Evolutionary conservation across 2,888 invertebrate genomes (phyloP), one percentile per base, ranked within the genome.

Genomic region (Reticulitermes lucifugus): DNA sequence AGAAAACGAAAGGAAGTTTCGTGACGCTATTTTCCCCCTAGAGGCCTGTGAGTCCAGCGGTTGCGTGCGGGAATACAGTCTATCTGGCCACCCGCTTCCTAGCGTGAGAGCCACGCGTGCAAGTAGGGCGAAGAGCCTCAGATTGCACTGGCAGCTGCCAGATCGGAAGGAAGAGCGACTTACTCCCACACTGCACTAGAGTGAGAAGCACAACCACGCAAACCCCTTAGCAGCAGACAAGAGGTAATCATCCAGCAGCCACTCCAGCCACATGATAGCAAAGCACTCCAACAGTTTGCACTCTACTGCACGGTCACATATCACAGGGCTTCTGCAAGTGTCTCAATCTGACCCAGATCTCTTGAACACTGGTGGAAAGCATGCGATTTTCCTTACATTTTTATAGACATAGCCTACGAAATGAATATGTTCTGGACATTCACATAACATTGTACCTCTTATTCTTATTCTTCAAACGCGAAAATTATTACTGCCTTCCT

Each of bases 121-220:
- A 65, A n/a, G 60, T 60, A 60, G 0, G 65, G 25, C 65, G 65
- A 65, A 25, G 65, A 65, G 10, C 65, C 65, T 65, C 65, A 79
- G 79, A 79, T 79, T 79, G 79, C 79, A 55, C 51, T 51, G 79
- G 18, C 46, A 25, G 55, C 79, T 79, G 51, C 18, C n/a, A 25
- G 55, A 51, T 25, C 79, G 79, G 55, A 65, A 46, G 79, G 46
- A 79, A 55, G 79, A 51, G 55, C n/a, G 79, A 51, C 43, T 79
- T 79, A 51, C 79, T 51, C 55, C 79, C 79, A 79, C 79, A 51
- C 65, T 65, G 25, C 25, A 65, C 55, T 18, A 55, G 55, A 55
- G 18, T 55, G 55, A 55, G 55, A 55, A 55, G 18, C 12, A 25
- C 65, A 65, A n/a, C 65, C 65, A 65, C 65, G 65, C 65, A 65